These are phyloP conservation scores for Melanocharis versteri DNA, from an alignment of 2,113 vertebrate species.

Conservation along the genomic window DNA sequence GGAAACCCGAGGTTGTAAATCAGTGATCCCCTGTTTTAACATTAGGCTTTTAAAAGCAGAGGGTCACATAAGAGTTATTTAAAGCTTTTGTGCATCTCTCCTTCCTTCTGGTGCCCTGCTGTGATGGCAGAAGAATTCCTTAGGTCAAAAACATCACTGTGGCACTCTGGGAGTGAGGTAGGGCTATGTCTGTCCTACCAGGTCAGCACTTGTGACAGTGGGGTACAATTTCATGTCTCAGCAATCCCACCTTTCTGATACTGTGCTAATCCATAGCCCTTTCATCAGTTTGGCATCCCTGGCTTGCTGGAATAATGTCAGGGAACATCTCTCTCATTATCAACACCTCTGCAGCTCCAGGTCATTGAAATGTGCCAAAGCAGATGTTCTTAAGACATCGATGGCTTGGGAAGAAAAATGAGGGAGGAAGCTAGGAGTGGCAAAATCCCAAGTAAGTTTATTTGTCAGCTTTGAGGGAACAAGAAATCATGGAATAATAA, in stretches of 20 bases:
- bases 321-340: not conserved
- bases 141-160: not conserved
- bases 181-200: not conserved
- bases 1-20: not conserved
- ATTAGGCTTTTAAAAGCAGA: not conserved
- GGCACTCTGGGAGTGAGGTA: not conserved
- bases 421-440: not conserved
- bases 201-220: not conserved
- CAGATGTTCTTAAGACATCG: not conserved
- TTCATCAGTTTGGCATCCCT: not conserved
- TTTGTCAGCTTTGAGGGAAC: not conserved
- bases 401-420: not conserved
- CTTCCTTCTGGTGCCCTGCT: not conserved
- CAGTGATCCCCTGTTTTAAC: not conserved
- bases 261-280: not conserved
- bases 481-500: not conserved
- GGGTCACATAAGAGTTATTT: not conserved
- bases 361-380: not conserved
- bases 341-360: not conserved
- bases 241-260: not conserved
- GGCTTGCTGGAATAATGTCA: not conserved
- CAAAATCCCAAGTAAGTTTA: not conserved
- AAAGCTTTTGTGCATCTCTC: not conserved
- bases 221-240: not conserved
- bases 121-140: not conserved